phyloP scores from a whole-genome alignment of 1,140 invertebrate genomes.

The Drosophila busckii region DNA sequence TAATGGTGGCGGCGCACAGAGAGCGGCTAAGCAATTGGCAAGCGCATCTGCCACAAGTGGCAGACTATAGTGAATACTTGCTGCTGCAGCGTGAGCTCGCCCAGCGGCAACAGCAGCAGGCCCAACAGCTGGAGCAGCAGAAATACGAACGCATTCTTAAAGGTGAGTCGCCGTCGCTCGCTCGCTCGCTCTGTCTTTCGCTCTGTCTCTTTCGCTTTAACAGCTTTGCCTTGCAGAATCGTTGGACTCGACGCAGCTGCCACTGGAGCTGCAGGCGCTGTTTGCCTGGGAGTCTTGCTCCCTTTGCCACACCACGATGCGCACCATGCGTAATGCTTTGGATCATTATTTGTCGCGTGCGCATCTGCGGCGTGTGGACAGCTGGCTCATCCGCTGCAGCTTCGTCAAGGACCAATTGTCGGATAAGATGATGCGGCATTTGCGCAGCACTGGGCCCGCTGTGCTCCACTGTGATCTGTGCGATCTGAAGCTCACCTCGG shows the following conservation, averaged over 20 bases:
- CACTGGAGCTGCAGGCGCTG: slow-evolving; percentile 30
- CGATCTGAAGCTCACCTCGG: slow-evolving; percentile 78
- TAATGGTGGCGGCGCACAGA: neutral
- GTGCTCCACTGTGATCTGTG: slow-evolving; percentile 74
- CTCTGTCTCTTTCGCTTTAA: neutral
- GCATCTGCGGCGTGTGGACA: slow-evolving; percentile 78
- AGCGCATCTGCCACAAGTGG: slow-evolving; percentile 3
- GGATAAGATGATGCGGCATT: slow-evolving; percentile 36
- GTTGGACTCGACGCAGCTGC: neutral
- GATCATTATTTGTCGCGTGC: slow-evolving; percentile 79
- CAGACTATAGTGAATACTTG: neutral
- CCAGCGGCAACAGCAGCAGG: neutral
- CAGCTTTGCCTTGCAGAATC: neutral
- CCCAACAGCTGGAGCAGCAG: slow-evolving; percentile 7
- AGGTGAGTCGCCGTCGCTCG: too few species aligned
- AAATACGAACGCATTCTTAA: slow-evolving; percentile 6
- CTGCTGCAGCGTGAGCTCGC: slow-evolving; percentile 6
- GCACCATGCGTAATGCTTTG: slow-evolving; percentile 59
- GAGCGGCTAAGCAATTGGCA: too few species aligned
- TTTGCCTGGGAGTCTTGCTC: slow-evolving; percentile 54
- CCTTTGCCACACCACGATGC: slow-evolving; percentile 44
- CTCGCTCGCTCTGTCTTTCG: too few species aligned
- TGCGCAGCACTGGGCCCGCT: slow-evolving; percentile 19
- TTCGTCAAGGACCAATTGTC: slow-evolving; percentile 42
- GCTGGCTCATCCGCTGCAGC: slow-evolving; percentile 65